Evolutionary conservation across 2,888 invertebrate species (phyloP).

Genomic region (Ophonus ardosiacus): DNA sequence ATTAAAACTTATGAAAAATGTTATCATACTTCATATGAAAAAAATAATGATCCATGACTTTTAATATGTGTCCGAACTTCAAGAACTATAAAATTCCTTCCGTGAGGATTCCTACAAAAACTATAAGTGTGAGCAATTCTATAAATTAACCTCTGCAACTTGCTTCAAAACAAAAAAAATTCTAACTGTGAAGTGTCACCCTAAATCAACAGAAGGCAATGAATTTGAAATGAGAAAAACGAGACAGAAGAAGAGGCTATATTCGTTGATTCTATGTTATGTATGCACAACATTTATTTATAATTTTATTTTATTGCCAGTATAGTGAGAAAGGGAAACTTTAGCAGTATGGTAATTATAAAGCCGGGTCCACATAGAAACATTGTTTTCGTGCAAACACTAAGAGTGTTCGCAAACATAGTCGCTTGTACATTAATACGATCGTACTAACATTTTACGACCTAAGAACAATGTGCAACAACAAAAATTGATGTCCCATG

Average conservation of each 20-base stretch:
- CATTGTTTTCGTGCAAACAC: too few species aligned
- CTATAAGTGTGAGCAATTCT: slow-evolving; percentile 2
- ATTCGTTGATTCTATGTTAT: background rate
- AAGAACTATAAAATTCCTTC: slow-evolving; percentile 10
- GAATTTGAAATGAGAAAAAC: background rate
- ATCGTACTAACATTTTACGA: too few species aligned
- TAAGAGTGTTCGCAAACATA: too few species aligned
- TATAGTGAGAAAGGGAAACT: too few species aligned
- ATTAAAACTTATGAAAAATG: slow-evolving; percentile 44
- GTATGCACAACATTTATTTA: too few species aligned
- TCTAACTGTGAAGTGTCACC: background rate
- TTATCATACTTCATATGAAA: slow-evolving; percentile 21
- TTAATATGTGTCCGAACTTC: slow-evolving; percentile 31
- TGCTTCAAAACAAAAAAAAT: background rate
- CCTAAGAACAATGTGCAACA: too few species aligned
- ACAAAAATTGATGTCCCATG: too few species aligned
- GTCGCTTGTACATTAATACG: too few species aligned
- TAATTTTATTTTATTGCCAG: too few species aligned
- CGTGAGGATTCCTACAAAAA: slow-evolving; percentile 4
- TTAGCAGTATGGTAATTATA: too few species aligned
- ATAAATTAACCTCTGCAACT: slow-evolving; percentile 18
- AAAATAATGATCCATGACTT: slow-evolving; percentile 27
- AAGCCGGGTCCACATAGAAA: too few species aligned
- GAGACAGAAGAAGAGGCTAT: background rate
- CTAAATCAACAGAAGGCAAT: background rate